Percentiles rank a stretch among this genome's conserved stretches.
Evolutionary conservation across 2,797 vertebrate species (phyloP).

Genomic region (Anguilla marmorata): DNA sequence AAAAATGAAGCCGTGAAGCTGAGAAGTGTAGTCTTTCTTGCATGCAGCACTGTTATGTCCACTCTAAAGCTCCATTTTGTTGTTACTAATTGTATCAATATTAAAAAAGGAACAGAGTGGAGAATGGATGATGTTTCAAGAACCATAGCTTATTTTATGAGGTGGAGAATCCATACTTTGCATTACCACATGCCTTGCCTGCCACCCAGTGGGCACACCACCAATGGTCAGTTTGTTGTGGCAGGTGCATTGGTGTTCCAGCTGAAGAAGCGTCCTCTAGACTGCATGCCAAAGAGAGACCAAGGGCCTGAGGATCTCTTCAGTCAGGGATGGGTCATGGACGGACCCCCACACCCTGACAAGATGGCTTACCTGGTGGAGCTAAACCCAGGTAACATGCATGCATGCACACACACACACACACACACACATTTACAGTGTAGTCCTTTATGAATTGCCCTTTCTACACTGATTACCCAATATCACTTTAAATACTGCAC

Average conservation of each 20-base stretch:
- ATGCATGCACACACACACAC: background rate
- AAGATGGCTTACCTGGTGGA: slow-evolving; percentile 96
- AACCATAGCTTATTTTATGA: background rate
- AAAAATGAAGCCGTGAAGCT: too few relatives aligned
- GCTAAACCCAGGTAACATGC: slow-evolving; percentile 87
- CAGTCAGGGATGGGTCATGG: slow-evolving; percentile 72
- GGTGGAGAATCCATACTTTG: background rate
- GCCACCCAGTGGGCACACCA: slow-evolving; percentile 12
- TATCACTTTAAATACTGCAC: too few relatives aligned
- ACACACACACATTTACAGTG: background rate
- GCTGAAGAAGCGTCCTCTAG: slow-evolving; percentile 88
- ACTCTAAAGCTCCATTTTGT: too few relatives aligned
- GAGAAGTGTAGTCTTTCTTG: too few relatives aligned
- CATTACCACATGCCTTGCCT: background rate
- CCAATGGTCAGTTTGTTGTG: slow-evolving; percentile 40
- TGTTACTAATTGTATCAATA: background rate
- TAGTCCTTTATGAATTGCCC: too few relatives aligned
- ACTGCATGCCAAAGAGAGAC: slow-evolving; percentile 81
- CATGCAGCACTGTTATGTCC: too few relatives aligned
- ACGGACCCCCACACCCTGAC: slow-evolving; percentile 80
- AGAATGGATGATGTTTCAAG: background rate
- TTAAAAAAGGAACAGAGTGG: background rate
- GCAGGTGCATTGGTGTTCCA: slow-evolving; percentile 89
- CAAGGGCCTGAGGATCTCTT: slow-evolving; percentile 82
- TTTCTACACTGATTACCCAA: too few relatives aligned